Base-by-base conservation (phyloP, 2,797 vertebrate genomes). In the Malurus splendens region DNA sequence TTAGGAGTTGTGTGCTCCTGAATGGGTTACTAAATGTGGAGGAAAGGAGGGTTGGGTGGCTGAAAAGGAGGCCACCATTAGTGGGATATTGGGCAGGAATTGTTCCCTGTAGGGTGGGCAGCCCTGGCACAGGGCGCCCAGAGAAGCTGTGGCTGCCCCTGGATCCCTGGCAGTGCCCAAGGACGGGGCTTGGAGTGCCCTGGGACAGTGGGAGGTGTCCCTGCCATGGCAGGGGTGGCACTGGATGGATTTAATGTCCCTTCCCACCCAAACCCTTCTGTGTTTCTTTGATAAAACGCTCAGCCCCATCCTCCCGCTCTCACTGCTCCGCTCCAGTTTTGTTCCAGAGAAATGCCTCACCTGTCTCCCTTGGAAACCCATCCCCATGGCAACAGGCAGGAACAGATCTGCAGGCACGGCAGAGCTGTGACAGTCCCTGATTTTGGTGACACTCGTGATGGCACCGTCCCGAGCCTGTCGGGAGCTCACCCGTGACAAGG, bases 101-200 rank as follows among this genome's bases (percentile, higher is more conserved):
- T 27, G 0, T 0, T 30, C 24, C 14, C 33, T 72, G 25, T 0
- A 48, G 33, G 52, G 7, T 33, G 60, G 7, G 0, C 0, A 32
- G 7, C 27, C 9, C 27, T 51, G 52, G 60, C 47, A 66, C 22
- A 60, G 75, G 41, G 2, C 48, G 41, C 27, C 23, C 73, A 88
- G 73, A 44, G 36, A 0, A 23, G 54, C 36, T 83, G 47, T 8
- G 59, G 47, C 19, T 72, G n/a, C 27, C 11, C n/a, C 52, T 61
- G 65, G 32, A 88, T 42, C 45, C 30, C 47, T 66, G 56, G 65
- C 0, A 65, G 6, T 72, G 60, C 0, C 42, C 66, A 45, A 64
- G 33, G 57, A 52, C 0, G 0, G 27, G 33, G 9, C 2, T 52
- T 5, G 60, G 55, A 78, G 28, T 33, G 44, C 0, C 2, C n/a